phyloP scores from a whole-genome alignment of 2,113 vertebrate genomes.

The Corvus hawaiiensis region DNA sequence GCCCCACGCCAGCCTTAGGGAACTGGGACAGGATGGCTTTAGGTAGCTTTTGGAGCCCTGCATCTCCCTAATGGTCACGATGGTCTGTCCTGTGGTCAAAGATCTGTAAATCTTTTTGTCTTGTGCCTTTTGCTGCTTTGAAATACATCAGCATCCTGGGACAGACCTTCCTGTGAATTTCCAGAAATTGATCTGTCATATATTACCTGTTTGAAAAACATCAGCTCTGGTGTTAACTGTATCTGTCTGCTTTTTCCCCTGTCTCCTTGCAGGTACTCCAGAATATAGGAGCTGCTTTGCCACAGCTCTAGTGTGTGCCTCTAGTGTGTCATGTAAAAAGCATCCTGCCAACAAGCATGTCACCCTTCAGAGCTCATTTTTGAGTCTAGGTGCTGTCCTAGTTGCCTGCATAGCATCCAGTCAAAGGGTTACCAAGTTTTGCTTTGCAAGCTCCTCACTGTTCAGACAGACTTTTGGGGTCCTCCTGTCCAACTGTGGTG shows the following conservation, averaged over 20 bases:
- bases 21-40: background rate
- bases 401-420: background rate
- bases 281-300: background rate
- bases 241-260: background rate
- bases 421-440: background rate
- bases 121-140: background rate
- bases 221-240: background rate
- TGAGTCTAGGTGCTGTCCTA: background rate
- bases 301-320: background rate
- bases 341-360: background rate
- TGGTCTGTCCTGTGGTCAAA: background rate
- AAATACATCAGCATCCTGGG: background rate
- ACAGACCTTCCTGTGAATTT: background rate
- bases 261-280: background rate
- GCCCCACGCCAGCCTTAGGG: background rate
- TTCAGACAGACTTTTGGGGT: background rate
- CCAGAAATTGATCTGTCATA: background rate
- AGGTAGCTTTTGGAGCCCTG: background rate
- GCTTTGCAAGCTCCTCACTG: background rate
- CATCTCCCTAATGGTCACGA: background rate
- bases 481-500: rapidly evolving
- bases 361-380: background rate
- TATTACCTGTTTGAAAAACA: background rate
- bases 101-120: background rate
- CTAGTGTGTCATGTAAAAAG: background rate